Base-by-base conservation (phyloP, 1,140 invertebrate genomes). In the Lithobius niger region DNA sequence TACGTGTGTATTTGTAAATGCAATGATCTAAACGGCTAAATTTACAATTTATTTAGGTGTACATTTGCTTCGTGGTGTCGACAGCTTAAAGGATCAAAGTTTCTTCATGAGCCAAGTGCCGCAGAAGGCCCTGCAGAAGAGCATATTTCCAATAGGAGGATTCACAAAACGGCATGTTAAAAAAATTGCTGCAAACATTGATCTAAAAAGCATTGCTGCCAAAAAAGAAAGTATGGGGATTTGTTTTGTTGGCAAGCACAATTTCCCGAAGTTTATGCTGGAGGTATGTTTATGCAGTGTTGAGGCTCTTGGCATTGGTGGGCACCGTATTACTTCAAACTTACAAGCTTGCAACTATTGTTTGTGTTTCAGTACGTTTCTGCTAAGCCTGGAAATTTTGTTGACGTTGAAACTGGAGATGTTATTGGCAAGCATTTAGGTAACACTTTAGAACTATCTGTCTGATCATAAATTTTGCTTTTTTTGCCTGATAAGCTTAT, bases 211-310 rank as follows among this genome's bases (percentile, higher is more conserved):
- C 60, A 76, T 97, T 59, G 80, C 81, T n/a, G 71, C 74, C 19
- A 97, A 94, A 65, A 85, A 78, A 66, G 93, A 97, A 72, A 96
- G 90, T 66, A 89, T 85, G 67, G 94, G 95, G 19, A 96, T 98
- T 61, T 98, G 94, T 72, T 97, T 97, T 69, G 88, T 98, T 66
- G 95, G 95, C 2, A 71, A 70, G 53, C 67, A 75, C 61, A 69
- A 76, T 49, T 81, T 80, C 62, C 63, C 71, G 22, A 57, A 69
- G 2, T 81, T 81, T 64, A 73, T 81, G 40, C 68, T 71, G 58
- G 66, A 78, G 21, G 81, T 82, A 66, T 84, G 49, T 58, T 58
- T 36, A 31, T 52, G 19, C 27, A 19, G n/a, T n/a, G n/a, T n/a
- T n/a, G n/a, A n/a, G n/a, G n/a, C n/a, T n/a, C n/a, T n/a, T n/a